A percentile compares a stretch with the other conserved stretches of the same genome.
phyloP scores from a whole-genome alignment of 2,113 vertebrate species.

The Saguinus imperator region DNA sequence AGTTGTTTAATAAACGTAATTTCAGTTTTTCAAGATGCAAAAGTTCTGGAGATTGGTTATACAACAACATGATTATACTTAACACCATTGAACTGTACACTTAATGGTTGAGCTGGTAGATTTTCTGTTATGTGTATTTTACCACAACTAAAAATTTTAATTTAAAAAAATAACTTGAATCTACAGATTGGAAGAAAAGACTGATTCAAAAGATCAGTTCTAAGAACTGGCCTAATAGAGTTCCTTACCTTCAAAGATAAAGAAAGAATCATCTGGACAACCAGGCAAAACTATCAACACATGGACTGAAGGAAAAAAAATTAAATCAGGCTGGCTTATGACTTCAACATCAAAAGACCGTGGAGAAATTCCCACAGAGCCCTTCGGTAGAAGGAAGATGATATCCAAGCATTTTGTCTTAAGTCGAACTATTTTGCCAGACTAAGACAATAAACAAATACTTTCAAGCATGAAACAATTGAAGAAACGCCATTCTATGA shows the following conservation, averaged over 20 bases:
- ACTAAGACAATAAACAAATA: not conserved
- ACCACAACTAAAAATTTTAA: constrained; percentile 13
- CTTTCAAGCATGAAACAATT: constrained; percentile 27
- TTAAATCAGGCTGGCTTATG: not conserved
- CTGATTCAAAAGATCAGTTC: not conserved
- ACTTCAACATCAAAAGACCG: not conserved
- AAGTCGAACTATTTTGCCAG: constrained; percentile 5
- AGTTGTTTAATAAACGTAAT: not conserved
- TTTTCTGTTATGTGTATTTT: not conserved
- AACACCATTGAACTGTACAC: not conserved
- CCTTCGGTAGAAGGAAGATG: not conserved
- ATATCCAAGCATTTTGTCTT: not conserved
- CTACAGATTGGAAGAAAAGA: not conserved
- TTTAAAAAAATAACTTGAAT: not conserved
- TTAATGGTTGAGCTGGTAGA: not conserved
- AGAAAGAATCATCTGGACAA: not conserved
- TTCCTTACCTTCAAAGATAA: constrained; percentile 10
- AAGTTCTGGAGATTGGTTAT: not conserved
- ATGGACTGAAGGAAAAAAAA: not conserved
- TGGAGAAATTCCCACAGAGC: not conserved
- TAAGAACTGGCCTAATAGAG: not conserved
- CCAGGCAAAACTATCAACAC: not conserved
- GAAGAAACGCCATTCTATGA: not conserved
- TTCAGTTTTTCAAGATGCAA: not conserved
- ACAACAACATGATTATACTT: not conserved